These are phyloP conservation scores for Bibio marci DNA, from an alignment of 2,888 invertebrate genomes.

Conservation along the genomic window DNA sequence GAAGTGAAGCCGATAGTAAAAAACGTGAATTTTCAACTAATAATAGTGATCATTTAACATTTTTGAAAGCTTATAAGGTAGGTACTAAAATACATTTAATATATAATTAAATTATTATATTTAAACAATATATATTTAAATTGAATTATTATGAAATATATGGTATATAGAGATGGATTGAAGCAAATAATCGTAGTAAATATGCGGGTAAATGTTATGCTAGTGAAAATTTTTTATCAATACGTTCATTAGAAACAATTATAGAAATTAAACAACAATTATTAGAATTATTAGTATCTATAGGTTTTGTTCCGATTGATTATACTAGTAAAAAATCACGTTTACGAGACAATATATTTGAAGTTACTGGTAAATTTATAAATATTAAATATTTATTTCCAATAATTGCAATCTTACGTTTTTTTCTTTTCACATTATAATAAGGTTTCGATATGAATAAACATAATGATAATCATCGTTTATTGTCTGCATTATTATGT, in stretches of 20 bases:
- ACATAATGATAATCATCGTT: slow-evolving; percentile 54
- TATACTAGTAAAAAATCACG: slow-evolving; percentile 33
- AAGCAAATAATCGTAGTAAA: slow-evolving; percentile 45
- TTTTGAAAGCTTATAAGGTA: slow-evolving; percentile 69
- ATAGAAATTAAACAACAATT: slow-evolving; percentile 75
- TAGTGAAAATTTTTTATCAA: slow-evolving; percentile 65
- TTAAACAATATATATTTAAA: too few species aligned
- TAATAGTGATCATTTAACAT: slow-evolving; percentile 79
- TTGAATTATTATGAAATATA: too few species aligned
- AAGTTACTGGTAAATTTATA: slow-evolving; percentile 36
- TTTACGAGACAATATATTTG: slow-evolving; percentile 44
- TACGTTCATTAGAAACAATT: slow-evolving; percentile 65
- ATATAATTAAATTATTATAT: slow-evolving; percentile 1
- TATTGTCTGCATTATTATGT: slow-evolving; percentile 71
- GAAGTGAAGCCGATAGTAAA: slow-evolving; percentile 50
- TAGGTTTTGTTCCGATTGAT: slow-evolving; percentile 59
- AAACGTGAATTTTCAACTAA: slow-evolving; percentile 58
- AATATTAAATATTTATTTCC: too few species aligned
- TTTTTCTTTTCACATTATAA: too few species aligned
- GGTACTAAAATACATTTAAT: slow-evolving; percentile 5
- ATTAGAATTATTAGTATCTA: slow-evolving; percentile 53
- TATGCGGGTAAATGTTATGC: slow-evolving; percentile 65
- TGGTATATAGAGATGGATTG: slow-evolving; percentile 63
- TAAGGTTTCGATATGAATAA: slow-evolving; percentile 40
- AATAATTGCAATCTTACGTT: too few species aligned